phyloP scores from a whole-genome alignment of 2,888 invertebrate species.

The Drosophila mayaguana region DNA sequence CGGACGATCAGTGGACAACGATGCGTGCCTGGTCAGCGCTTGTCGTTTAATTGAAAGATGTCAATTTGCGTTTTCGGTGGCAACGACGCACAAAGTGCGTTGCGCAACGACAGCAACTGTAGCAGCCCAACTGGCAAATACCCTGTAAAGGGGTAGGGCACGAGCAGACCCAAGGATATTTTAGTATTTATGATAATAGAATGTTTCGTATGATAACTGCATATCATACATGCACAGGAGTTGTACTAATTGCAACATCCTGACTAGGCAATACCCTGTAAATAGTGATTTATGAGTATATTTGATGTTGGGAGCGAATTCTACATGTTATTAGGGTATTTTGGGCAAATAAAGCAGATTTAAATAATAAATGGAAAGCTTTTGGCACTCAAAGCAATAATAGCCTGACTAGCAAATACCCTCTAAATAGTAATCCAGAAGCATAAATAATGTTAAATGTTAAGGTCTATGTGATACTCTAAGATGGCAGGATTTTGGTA shows the following conservation, averaged over 20 bases:
- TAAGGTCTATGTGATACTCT: not conserved
- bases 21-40: constrained; percentile 59
- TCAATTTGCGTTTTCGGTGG: constrained; percentile 73
- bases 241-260: not conserved
- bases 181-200: not conserved
- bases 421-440: not conserved
- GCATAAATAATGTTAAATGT: not conserved
- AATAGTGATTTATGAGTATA: too few relatives aligned
- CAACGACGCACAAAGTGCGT: constrained; percentile 76
- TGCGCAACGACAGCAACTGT: constrained; percentile 52
- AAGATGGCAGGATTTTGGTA: not conserved
- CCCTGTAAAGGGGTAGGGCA: constrained; percentile 2
- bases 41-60: constrained; percentile 78
- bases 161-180: too few relatives aligned
- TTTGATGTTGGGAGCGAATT: too few relatives aligned
- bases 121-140: constrained; percentile 15
- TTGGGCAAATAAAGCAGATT: not conserved
- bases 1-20: constrained; percentile 41
- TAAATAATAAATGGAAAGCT: not conserved
- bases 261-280: not conserved
- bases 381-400: not conserved
- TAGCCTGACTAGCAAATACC: not conserved
- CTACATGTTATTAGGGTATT: not conserved
- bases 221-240: too few relatives aligned
- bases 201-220: not conserved